phyloP scores from a whole-genome alignment of 2,888 invertebrate species.

The Drosophila limbata region DNA sequence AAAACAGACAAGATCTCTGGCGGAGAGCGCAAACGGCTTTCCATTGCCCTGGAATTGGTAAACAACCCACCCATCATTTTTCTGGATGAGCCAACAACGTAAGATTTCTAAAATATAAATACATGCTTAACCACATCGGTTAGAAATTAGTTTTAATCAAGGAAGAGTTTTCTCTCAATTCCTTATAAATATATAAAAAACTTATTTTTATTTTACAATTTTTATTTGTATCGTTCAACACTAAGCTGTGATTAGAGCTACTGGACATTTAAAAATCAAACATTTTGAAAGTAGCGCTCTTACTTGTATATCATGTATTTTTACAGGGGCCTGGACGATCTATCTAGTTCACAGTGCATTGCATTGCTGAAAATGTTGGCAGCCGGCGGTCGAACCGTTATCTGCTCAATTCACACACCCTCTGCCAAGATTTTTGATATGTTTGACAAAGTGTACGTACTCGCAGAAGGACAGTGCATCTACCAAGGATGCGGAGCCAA shows the following conservation, averaged over 20 bases:
- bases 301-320: neutral
- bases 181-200: too few relatives aligned
- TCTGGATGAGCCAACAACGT: constrained; percentile 98
- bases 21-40: constrained; percentile 96
- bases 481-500: constrained; percentile 93
- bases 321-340: constrained; percentile 94
- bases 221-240: too few relatives aligned
- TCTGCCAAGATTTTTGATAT: constrained; percentile 96
- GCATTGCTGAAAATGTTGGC: constrained; percentile 93
- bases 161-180: too few relatives aligned
- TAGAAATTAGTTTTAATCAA: too few relatives aligned
- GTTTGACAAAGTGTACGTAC: constrained; percentile 96
- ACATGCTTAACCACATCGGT: neutral
- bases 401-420: constrained; percentile 98
- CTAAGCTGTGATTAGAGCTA: too few relatives aligned
- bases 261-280: too few relatives aligned
- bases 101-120: constrained; percentile 73
- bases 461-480: constrained; percentile 95
- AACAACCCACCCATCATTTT: constrained; percentile 98
- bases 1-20: constrained; percentile 92
- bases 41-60: constrained; percentile 94
- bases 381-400: constrained; percentile 93
- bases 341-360: constrained; percentile 95
- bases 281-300: neutral
- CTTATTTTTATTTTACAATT: too few relatives aligned